phyloP scores from a whole-genome alignment of 1,140 invertebrate genomes.

The Scaptomyza graminum region DNA sequence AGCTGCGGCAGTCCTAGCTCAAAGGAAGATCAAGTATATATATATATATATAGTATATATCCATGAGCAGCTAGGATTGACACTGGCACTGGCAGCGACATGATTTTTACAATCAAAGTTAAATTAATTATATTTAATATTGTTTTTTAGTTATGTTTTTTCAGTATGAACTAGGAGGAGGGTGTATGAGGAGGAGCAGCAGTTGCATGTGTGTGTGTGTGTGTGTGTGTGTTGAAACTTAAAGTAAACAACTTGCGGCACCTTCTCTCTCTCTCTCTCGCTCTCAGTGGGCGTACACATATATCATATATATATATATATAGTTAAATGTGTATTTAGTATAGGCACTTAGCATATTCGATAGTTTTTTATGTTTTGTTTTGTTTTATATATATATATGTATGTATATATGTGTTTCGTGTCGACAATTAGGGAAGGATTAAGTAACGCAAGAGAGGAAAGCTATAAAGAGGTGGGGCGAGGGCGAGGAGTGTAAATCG shows the following conservation, averaged over 20 bases:
- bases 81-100: constrained; percentile 8
- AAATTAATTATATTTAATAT: constrained; percentile 5
- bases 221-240: constrained; percentile 2
- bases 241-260: constrained; percentile 14
- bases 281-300: constrained; percentile 42
- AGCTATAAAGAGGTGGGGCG: no score
- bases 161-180: constrained; percentile 4
- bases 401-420: constrained; percentile 23
- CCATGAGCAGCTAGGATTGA: not conserved
- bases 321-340: constrained; percentile 61
- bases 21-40: not conserved
- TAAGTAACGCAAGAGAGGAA: no score
- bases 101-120: no score
- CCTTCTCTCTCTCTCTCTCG: constrained; percentile 12
- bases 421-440: no score
- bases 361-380: constrained; percentile 65
- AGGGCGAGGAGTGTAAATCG: no score
- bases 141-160: constrained; percentile 1
- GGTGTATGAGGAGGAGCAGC: not conserved
- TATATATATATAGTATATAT: no score
- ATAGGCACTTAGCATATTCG: constrained; percentile 81
- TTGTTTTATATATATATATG: constrained; percentile 34
- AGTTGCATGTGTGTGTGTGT: constrained; percentile 21
- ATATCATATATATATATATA: constrained; percentile 14
- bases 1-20: constrained; percentile 17